Percentiles rank a stretch among this genome's conserved stretches.
phyloP scores from a whole-genome alignment of 2,113 vertebrate species.

The Halcyon senegalensis region DNA sequence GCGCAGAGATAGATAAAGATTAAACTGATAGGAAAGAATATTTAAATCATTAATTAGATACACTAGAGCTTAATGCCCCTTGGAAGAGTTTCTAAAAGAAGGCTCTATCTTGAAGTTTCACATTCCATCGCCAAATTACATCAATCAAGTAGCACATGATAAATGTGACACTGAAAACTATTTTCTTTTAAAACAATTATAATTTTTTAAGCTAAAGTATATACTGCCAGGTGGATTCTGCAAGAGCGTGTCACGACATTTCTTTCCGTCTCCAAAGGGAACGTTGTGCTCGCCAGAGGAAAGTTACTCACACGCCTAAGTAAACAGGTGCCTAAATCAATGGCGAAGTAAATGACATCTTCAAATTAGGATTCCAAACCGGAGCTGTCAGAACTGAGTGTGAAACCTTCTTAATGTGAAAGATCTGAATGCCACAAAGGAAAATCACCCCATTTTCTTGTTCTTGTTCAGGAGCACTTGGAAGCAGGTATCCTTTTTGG shows the following conservation, averaged over 20 bases:
- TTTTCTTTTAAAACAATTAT: neutral
- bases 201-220: neutral
- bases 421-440: neutral
- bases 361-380: neutral
- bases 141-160: neutral
- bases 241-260: neutral
- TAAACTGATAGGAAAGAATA: slow-evolving; percentile 21
- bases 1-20: neutral
- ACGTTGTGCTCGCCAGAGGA: neutral
- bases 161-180: neutral
- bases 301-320: neutral
- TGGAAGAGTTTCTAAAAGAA: slow-evolving; percentile 8
- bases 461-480: neutral
- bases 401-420: neutral
- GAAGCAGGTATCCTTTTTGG: neutral
- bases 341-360: neutral
- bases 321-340: neutral
- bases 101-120: neutral
- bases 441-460: neutral
- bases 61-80: neutral
- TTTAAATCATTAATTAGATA: slow-evolving; percentile 47
- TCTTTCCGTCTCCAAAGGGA: neutral
- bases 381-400: neutral
- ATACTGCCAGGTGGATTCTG: neutral
- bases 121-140: neutral